Conservation (phyloP, 2,113 vertebrate genomes). For the Plestiodon gilberti region DNA sequence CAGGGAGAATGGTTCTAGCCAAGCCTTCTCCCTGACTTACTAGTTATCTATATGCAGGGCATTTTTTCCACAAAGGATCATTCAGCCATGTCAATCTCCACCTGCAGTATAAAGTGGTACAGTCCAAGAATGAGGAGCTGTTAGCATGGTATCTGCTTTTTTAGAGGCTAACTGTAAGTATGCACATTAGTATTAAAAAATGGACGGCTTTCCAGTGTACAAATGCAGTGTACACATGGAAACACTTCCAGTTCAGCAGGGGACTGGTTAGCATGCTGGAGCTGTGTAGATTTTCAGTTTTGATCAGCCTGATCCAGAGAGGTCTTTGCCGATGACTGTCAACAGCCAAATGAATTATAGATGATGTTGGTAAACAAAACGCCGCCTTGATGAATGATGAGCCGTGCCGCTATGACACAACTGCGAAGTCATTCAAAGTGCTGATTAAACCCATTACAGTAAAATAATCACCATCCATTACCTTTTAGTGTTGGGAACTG, state of each 20-base stretch:
- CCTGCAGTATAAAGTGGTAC: neutral
- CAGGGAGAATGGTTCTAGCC: too few relatives aligned
- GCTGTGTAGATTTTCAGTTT: conserved; percentile 70
- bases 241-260: neutral
- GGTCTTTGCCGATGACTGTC: conserved; percentile 79
- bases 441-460: conserved; percentile 85
- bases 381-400: conserved; percentile 79
- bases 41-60: too few relatives aligned
- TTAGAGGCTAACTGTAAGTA: neutral
- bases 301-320: conserved; percentile 77
- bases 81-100: too few relatives aligned
- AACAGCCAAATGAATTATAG: conserved; percentile 84
- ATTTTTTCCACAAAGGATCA: too few relatives aligned
- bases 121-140: neutral
- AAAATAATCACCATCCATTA: conserved; percentile 87
- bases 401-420: conserved; percentile 74
- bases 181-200: neutral
- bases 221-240: neutral
- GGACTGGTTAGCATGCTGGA: conserved; percentile 54
- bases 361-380: conserved; percentile 83
- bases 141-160: neutral
- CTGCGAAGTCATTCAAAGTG: conserved; percentile 82
- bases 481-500: conserved; percentile 82
- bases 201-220: too few relatives aligned
- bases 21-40: too few relatives aligned